These are phyloP conservation scores for Phylloscopus collybita DNA, from an alignment of 2,797 vertebrate genomes.

Conservation along the genomic window DNA sequence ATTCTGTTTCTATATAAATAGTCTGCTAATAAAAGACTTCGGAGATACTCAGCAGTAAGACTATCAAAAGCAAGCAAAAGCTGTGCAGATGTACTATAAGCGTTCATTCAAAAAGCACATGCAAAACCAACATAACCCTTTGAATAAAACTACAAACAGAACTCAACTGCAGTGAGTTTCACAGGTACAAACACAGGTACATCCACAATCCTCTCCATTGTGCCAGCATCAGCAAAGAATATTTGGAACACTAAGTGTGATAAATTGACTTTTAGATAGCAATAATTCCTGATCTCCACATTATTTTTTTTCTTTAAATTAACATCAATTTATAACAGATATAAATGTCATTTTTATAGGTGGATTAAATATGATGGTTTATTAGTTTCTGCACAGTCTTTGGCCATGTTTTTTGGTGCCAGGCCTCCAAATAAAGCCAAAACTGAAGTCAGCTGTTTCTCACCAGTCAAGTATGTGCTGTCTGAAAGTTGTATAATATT, in stretches of 20 bases:
- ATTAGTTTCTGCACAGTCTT: background rate
- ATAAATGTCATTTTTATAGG: background rate
- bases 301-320: background rate
- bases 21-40: background rate
- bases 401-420: background rate
- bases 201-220: background rate
- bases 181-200: background rate
- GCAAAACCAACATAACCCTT: background rate
- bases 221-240: background rate
- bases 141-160: background rate
- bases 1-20: background rate
- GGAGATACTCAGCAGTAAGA: background rate
- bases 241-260: background rate
- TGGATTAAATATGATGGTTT: background rate
- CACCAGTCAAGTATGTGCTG: background rate
- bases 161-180: background rate
- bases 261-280: background rate
- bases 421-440: background rate
- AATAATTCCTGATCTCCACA: background rate
- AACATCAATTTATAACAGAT: background rate
- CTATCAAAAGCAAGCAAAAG: background rate
- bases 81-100: background rate
- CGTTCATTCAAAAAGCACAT: background rate
- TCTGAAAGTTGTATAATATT: background rate
- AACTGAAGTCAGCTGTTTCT: background rate